A percentile compares a stretch with the other conserved stretches of the same genome.
These are phyloP conservation scores for Rattus rattus DNA, from an alignment of 2,113 vertebrate genomes.

Conservation along the genomic window DNA sequence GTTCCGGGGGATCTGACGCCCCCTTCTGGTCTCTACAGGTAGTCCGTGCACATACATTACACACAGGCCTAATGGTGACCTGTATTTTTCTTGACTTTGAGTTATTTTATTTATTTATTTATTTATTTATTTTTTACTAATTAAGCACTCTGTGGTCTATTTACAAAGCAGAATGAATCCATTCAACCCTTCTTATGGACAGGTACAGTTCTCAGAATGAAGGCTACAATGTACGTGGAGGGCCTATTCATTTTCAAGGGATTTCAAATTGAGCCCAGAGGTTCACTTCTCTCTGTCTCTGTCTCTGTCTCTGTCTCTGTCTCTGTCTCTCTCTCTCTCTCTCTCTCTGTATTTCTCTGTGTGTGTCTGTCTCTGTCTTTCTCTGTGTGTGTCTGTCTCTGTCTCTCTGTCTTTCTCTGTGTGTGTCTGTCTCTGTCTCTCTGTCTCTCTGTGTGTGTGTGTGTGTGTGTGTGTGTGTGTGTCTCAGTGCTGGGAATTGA, in stretches of 20 bases:
- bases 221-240: neutral
- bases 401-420: too few relatives aligned
- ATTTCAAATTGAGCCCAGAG: conserved; percentile 17
- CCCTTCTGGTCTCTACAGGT: neutral
- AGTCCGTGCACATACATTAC: too few relatives aligned
- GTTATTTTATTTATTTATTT: too few relatives aligned
- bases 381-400: too few relatives aligned
- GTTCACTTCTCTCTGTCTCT: neutral
- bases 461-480: too few relatives aligned
- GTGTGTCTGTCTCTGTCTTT: too few relatives aligned
- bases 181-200: neutral
- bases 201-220: neutral
- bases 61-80: neutral
- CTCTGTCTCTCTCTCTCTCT: too few relatives aligned
- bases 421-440: too few relatives aligned
- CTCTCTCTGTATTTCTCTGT: too few relatives aligned
- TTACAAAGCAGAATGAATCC: neutral
- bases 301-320: too few relatives aligned
- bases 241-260: neutral
- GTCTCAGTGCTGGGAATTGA: neutral
- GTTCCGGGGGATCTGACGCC: neutral
- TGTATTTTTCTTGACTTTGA: conserved; percentile 7
- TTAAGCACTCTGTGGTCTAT: neutral
- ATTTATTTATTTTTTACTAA: neutral
- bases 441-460: too few relatives aligned